Percentiles rank a stretch among this genome's conserved stretches.
Conservation (phyloP, 92 coral and sea anemone genomes). For the Parazoanthus darwini region DNA sequence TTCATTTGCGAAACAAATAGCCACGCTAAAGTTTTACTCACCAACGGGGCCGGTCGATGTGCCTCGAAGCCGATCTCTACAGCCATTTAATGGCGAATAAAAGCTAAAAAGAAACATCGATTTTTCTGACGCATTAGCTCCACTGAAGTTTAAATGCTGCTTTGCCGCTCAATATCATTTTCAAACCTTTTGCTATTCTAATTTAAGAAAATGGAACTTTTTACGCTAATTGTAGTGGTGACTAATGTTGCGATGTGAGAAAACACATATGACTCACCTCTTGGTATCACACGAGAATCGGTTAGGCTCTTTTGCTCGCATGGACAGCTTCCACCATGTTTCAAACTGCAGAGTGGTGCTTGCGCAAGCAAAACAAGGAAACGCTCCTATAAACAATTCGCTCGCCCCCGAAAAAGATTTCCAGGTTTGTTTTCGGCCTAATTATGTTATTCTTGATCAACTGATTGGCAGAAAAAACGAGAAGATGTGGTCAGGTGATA, state of each 20-base stretch:
- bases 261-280: background rate
- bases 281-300: background rate
- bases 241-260: background rate
- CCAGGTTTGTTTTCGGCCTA: background rate
- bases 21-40: no score
- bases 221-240: background rate
- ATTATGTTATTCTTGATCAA: background rate
- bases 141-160: no score
- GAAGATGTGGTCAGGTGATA: background rate
- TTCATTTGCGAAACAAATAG: background rate
- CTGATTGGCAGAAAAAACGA: background rate
- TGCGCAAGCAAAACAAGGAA: background rate
- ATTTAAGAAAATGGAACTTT: background rate
- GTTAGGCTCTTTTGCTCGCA: background rate
- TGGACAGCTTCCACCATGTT: background rate
- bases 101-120: background rate
- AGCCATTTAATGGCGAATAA: background rate
- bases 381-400: background rate
- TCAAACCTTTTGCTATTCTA: no score
- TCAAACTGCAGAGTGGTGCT: background rate
- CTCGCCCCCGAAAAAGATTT: constrained; percentile 6
- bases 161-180: no score
- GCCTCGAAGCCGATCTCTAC: background rate
- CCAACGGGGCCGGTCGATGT: background rate
- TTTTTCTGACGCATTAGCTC: background rate